These are phyloP conservation scores for Dufourea novaeangliae DNA, from an alignment of 1,140 invertebrate species.

Conservation along the genomic window DNA sequence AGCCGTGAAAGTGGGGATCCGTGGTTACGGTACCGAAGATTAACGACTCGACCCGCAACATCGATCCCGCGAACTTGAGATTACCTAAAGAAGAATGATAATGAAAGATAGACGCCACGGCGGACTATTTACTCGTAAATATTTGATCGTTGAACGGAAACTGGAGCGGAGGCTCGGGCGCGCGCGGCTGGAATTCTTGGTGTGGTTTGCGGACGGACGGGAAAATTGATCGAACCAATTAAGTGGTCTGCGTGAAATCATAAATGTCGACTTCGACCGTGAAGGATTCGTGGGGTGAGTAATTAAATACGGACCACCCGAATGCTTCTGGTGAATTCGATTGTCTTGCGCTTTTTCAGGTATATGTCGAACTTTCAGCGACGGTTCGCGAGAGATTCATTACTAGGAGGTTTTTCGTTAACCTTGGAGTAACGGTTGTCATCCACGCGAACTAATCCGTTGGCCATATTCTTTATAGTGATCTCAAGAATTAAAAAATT, in stretches of 20 bases:
- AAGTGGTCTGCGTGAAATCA: conserved; percentile 40
- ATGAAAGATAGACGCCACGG: conserved; percentile 36
- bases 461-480: too few relatives aligned
- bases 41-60: conserved; percentile 39
- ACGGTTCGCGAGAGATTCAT: too few relatives aligned
- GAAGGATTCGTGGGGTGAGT: too few relatives aligned
- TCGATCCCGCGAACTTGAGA: conserved; percentile 47
- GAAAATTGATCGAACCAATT: conserved; percentile 40
- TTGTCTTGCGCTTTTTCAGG: too few relatives aligned
- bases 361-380: too few relatives aligned
- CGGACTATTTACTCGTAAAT: conserved; percentile 48
- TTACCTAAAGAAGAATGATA: conserved; percentile 50
- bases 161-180: too few relatives aligned
- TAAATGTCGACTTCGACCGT: not conserved
- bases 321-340: too few relatives aligned
- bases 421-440: too few relatives aligned
- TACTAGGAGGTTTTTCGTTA: too few relatives aligned
- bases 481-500: too few relatives aligned
- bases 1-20: not conserved
- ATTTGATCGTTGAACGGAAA: not conserved
- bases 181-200: not conserved
- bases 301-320: too few relatives aligned
- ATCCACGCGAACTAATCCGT: too few relatives aligned
- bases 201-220: not conserved
- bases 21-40: conserved; percentile 40